These are phyloP conservation scores for Acleris literana DNA, from an alignment of 2,888 invertebrate genomes.

Conservation along the genomic window DNA sequence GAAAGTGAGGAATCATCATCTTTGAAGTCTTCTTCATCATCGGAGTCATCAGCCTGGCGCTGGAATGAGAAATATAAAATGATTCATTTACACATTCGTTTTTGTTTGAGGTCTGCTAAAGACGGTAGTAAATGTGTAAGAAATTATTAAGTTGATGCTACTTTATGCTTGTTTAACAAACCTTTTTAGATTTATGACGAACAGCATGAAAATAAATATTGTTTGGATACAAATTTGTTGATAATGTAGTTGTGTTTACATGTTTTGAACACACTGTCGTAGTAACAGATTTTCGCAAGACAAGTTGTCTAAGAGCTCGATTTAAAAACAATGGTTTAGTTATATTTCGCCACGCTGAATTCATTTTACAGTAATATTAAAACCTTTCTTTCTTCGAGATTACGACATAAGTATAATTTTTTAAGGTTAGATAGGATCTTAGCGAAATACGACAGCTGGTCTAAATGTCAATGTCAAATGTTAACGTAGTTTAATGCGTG, in stretches of 20 bases:
- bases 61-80: conserved; percentile 48
- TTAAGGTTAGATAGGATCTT: conserved; percentile 6
- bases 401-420: neutral
- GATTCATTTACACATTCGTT: too few species aligned
- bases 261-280: conserved; percentile 45
- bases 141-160: too few species aligned
- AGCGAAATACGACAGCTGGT: neutral
- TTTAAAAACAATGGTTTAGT: conserved; percentile 37
- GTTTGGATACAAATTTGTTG: conserved; percentile 38
- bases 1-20: conserved; percentile 77
- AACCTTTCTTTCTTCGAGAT: neutral
- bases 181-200: conserved; percentile 71
- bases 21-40: conserved; percentile 75
- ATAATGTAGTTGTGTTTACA: conserved; percentile 56
- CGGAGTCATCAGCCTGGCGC: conserved; percentile 78
- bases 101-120: too few species aligned
- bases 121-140: too few species aligned
- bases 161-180: conserved; percentile 39
- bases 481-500: neutral
- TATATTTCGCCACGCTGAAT: conserved; percentile 50
- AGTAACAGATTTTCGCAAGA: conserved; percentile 42
- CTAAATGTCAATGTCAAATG: conserved; percentile 11
- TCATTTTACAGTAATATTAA: conserved; percentile 39
- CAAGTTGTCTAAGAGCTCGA: conserved; percentile 41
- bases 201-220: conserved; percentile 44